These are phyloP conservation scores for Aculops lycopersici DNA, from an alignment of 1,140 invertebrate species.

Conservation along the genomic window DNA sequence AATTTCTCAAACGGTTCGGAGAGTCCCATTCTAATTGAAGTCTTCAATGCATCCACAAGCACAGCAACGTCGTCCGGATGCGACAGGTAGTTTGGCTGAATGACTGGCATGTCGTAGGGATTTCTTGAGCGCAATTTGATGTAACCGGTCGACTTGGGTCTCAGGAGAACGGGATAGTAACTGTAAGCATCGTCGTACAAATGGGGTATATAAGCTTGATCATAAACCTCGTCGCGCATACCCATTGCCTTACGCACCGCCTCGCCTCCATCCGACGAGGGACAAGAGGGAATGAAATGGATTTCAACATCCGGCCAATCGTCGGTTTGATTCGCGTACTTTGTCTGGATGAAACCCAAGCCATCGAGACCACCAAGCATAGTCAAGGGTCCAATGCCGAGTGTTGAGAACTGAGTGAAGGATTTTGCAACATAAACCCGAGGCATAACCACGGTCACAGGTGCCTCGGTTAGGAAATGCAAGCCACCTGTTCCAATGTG, in stretches of 20 bases:
- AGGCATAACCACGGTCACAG: constrained; percentile 11
- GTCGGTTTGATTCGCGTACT: constrained; percentile 39
- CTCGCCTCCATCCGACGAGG: constrained; percentile 44
- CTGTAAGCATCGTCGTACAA: constrained; percentile 34
- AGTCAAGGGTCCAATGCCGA: constrained; percentile 11
- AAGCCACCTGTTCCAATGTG: constrained; percentile 47
- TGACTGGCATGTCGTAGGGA: constrained; percentile 61
- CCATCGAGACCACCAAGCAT: constrained; percentile 25
- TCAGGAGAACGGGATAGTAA: constrained; percentile 43
- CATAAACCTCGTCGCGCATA: constrained; percentile 7
- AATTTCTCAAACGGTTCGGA: constrained; percentile 11
- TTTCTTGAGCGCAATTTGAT: constrained; percentile 42
- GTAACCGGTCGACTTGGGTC: constrained; percentile 28
- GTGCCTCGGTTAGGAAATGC: constrained; percentile 8
- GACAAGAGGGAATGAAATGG: constrained; percentile 61
- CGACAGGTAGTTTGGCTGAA: constrained; percentile 60
- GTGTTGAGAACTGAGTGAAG: constrained; percentile 10
- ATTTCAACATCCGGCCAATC: constrained; percentile 72
- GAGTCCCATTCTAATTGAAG: constrained; percentile 9
- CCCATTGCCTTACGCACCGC: constrained; percentile 8
- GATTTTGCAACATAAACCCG: constrained; percentile 25
- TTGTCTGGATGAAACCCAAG: constrained; percentile 46
- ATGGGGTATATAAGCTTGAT: constrained; percentile 8
- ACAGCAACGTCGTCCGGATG: constrained; percentile 25
- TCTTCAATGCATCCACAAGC: constrained; percentile 10